phyloP scores from a whole-genome alignment of 2,797 vertebrate species.

The Chrysocyon brachyurus region DNA sequence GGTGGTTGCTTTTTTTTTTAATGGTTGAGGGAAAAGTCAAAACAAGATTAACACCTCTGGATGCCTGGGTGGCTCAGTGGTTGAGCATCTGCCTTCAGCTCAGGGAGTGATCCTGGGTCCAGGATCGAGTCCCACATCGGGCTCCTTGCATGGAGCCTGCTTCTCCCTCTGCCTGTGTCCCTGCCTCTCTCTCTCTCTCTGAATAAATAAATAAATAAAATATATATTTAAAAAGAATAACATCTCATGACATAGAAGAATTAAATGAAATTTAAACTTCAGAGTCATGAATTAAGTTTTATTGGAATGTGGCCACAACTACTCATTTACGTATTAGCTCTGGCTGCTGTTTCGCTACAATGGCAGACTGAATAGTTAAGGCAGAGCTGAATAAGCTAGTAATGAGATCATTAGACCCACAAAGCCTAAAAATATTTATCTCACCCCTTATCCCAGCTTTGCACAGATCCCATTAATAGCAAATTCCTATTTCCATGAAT shows the following conservation, averaged over 20 bases:
- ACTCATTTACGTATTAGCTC: neutral
- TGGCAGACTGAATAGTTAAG: neutral
- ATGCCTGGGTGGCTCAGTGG: too few relatives aligned
- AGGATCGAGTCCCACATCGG: too few relatives aligned
- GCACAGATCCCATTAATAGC: neutral
- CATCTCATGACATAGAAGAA: neutral
- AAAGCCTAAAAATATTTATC: neutral
- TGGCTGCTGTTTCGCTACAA: neutral
- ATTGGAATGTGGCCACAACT: neutral
- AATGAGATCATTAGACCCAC: too few relatives aligned
- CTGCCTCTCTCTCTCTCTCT: too few relatives aligned
- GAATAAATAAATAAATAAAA: too few relatives aligned
- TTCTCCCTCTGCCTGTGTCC: too few relatives aligned
- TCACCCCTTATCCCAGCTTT: neutral
- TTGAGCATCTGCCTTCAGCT: too few relatives aligned
- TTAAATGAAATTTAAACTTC: slow-evolving; percentile 11
- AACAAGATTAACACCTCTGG: neutral
- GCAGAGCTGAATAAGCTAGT: neutral
- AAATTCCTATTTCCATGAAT: neutral
- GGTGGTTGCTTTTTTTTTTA: neutral
- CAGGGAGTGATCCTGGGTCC: too few relatives aligned
- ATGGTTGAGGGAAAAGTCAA: neutral
- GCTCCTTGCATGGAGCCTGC: too few relatives aligned
- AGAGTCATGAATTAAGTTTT: neutral
- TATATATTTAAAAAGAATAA: too few relatives aligned